Evolutionary conservation across 2,113 vertebrate species (phyloP).

Genomic region (Suricata suricatta): DNA sequence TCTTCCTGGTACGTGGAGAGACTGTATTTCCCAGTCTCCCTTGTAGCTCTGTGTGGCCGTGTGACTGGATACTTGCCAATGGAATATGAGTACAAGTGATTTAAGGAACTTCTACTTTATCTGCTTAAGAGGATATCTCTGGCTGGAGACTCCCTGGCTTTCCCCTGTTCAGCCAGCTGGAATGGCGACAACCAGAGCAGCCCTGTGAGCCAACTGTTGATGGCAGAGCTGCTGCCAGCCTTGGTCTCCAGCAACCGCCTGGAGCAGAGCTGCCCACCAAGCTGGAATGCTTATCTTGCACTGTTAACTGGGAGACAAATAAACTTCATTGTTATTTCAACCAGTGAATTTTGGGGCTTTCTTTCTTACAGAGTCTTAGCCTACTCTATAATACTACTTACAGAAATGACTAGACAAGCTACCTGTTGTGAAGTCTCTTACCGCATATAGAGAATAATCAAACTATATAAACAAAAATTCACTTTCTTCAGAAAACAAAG

Average conservation of each 20-base stretch:
- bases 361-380: not conserved
- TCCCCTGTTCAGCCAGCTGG: not conserved
- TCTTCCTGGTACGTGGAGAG: not conserved
- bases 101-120: not conserved
- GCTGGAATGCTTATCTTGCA: not conserved
- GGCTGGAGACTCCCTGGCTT: not conserved
- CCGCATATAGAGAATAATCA: constrained; percentile 7
- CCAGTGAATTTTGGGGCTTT: not conserved
- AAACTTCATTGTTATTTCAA: not conserved
- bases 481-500: constrained; percentile 41
- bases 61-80: not conserved
- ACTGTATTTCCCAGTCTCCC: not conserved
- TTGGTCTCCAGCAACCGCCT: not conserved
- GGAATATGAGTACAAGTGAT: not conserved
- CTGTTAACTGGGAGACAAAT: not conserved
- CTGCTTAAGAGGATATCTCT: not conserved
- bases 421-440: not conserved
- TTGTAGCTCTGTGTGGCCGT: not conserved
- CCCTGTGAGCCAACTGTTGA: not conserved
- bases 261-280: not conserved
- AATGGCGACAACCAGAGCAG: not conserved
- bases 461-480: not conserved
- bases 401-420: not conserved
- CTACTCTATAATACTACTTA: not conserved
- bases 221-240: not conserved